These are phyloP conservation scores for Enteromius thamalakanensis DNA, from an alignment of 2,797 vertebrate genomes.

Conservation along the genomic window DNA sequence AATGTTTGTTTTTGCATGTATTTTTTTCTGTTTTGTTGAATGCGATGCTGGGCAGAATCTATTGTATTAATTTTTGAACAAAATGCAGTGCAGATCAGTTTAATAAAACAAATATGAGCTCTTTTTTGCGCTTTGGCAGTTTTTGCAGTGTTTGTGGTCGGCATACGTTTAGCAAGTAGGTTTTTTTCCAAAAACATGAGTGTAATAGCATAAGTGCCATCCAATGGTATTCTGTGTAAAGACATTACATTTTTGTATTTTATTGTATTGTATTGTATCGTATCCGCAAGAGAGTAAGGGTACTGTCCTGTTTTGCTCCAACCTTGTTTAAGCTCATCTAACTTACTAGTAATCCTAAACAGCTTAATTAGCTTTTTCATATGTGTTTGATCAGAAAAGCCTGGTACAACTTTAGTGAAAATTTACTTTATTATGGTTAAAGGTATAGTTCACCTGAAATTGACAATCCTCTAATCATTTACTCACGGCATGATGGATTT, in stretches of 20 bases:
- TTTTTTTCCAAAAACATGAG: neutral
- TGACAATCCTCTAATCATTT: neutral
- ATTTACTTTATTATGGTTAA: neutral
- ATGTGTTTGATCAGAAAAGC: too few species aligned
- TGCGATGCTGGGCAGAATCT: neutral
- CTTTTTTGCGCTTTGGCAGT: neutral
- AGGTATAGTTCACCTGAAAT: neutral
- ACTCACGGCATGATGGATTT: neutral
- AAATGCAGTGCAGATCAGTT: neutral
- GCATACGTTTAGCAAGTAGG: neutral
- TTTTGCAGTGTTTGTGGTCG: neutral
- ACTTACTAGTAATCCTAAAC: too few species aligned
- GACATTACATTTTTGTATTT: neutral
- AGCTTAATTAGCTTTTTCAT: too few species aligned
- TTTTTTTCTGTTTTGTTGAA: neutral
- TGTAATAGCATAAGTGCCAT: neutral
- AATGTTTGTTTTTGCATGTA: neutral
- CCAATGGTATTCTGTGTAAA: neutral
- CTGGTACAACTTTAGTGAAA: too few species aligned
- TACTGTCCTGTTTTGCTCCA: too few species aligned
- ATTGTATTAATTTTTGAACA: too few species aligned
- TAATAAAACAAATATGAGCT: neutral
- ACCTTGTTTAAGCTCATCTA: too few species aligned
- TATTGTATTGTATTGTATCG: neutral
- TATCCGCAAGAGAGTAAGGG: neutral